Base-by-base conservation (phyloP, 2,888 invertebrate species). In the Ceriagrion tenellum region DNA sequence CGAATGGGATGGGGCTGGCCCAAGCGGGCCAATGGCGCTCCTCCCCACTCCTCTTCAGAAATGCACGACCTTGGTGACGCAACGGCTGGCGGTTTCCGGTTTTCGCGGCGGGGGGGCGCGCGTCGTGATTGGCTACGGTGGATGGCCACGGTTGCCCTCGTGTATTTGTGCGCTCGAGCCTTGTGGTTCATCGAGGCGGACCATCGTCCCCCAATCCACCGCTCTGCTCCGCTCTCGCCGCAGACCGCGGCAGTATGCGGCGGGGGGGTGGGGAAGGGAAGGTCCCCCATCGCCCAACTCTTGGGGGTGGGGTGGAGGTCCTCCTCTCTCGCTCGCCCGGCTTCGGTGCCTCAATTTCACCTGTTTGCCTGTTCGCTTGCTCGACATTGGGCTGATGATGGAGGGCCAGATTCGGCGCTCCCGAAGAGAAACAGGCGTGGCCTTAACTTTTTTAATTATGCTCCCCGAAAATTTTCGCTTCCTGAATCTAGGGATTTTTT, bases 31-130 rank as follows among this genome's bases (percentile, higher is more conserved):
- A n/a, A 6, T n/a, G 1, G 69, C n/a, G 69, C n/a, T 23, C 69
- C n/a, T 69, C 69, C 69, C 91, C 63, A 56, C 30, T 30, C 91
- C n/a, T 6, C 55, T 91, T 59, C 20, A 35, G 23, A 91, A 91
- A 91, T 91, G 59, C 59, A 35, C 91, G 91, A 91, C 91, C 91
- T 91, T 91, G 91, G 91, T 59, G 91, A 63, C 91, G 56, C 91
- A 63, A 63, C 91, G 35, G 63, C n/a, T 6, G n/a, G 69, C 69
- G n/a, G 69, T 69, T 69, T 69, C 69, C 69, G 69, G 69, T 69
- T 91, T 91, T 91, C 23, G 56, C 56, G 35, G 59, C 90, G 55
- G 69, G 69, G n/a, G 69, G 10, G 90, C 30, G 90, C 59, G 30
- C 12, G 30, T 56, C 90, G n/a, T 90, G 55, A 56, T 90, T 55